Evolutionary conservation across 2,113 vertebrate genomes (phyloP), one percentile per base, ranked within the genome.

Genomic region (Tyrannus savana): DNA sequence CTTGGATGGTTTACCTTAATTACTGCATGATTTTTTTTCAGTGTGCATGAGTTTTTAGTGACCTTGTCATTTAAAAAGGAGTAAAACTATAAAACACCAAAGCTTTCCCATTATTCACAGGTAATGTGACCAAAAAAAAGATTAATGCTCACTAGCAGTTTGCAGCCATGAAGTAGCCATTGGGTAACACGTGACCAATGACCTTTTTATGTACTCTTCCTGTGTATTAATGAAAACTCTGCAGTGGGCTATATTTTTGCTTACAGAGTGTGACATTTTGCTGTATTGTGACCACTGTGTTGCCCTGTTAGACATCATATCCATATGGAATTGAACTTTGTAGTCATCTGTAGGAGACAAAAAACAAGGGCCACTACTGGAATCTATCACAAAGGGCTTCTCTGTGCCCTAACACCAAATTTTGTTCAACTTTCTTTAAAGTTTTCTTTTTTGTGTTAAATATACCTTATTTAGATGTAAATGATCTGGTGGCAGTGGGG

Each of bases 1-100:
- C 99, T 99, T 99, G 99, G 98, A 99, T 99, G 99, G 99, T 99
- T 99, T 99, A 99, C 99, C 99, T 98, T 99, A 99, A 99, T 98
- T 99, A 99, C 99, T 99, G 99, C 99, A 99, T 99, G 99, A 99
- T 99, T 98, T 98, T 99, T 98, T 98, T 99, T 99, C 98, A 98
- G 98, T 97, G 98, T 99, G 98, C 98, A 99, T 99, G 99, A 99
- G 97, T 98, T 99, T 99, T 98, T 56, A 98, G 98, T 98, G 98
- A 98, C 98, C 96, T 98, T 98, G 98, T 98, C 98, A 98, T 99
- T 98, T 98, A 98, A 98, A 98, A 68, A 98, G 97, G 93, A 97
- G 94, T 97, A 97, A 97, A 98, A 96, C 97, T 97, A 97, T 98
- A 97, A 97, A 94, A 97, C 97, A 98, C 98, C 98, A 98, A 99